Evolutionary conservation across 1,140 invertebrate genomes (phyloP).

Genomic region (Alviniconcha marisindica): DNA sequence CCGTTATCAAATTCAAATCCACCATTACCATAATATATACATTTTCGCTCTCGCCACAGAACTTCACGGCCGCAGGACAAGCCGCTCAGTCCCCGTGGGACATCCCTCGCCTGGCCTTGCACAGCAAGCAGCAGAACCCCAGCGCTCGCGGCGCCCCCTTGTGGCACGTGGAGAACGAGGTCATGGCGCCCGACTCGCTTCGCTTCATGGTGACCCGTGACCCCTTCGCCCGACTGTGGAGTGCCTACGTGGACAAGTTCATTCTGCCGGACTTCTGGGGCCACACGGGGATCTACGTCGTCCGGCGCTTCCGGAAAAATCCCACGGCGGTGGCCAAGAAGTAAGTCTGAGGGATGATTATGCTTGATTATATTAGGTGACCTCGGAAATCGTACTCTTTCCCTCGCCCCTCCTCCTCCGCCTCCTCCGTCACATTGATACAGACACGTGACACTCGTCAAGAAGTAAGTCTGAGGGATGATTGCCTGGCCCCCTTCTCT

Average conservation of each 20-base stretch:
- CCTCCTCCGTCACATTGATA: too few species aligned
- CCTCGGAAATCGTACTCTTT: too few species aligned
- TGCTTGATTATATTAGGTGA: too few species aligned
- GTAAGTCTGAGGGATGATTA: background rate
- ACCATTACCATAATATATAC: too few species aligned
- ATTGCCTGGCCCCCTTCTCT: too few species aligned
- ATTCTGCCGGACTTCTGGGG: slow-evolving; percentile 24
- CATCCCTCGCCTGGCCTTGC: background rate
- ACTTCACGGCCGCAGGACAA: too few species aligned
- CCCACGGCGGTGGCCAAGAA: background rate
- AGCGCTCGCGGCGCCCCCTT: background rate
- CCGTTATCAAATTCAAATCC: too few species aligned
- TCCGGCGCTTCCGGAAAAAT: background rate
- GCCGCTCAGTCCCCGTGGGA: slow-evolving; percentile 22
- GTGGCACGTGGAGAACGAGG: background rate
- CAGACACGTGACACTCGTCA: too few species aligned
- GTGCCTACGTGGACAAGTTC: slow-evolving; percentile 30
- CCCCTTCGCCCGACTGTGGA: slow-evolving; percentile 24
- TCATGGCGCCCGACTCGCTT: background rate
- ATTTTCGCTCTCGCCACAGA: too few species aligned
- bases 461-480: too few species aligned
- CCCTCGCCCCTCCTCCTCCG: too few species aligned
- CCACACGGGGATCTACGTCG: background rate
- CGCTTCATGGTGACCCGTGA: slow-evolving; percentile 24
- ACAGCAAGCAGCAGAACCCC: background rate